Percentiles rank a stretch among this genome's conserved stretches.
Conservation (phyloP, 2,113 vertebrate species). For the Leucopsar rothschildi region DNA sequence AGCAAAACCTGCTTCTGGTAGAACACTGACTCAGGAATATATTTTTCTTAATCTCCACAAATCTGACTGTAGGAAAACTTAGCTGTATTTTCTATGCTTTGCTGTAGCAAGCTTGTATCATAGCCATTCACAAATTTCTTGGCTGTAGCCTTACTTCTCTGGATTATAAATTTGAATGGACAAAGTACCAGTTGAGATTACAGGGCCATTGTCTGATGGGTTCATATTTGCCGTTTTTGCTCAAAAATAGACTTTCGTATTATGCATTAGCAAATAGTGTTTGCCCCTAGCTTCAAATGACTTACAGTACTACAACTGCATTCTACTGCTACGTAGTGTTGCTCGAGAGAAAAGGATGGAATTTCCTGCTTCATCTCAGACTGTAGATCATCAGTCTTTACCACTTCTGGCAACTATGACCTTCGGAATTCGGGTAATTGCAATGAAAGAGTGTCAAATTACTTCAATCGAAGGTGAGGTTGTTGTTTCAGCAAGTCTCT, state of each 20-base stretch:
- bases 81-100: not conserved
- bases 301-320: not conserved
- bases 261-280: not conserved
- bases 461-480: constrained; percentile 28
- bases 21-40: not conserved
- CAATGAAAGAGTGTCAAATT: not conserved
- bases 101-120: not conserved
- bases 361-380: constrained; percentile 10
- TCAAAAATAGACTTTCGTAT: constrained; percentile 8
- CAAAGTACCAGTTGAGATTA: not conserved
- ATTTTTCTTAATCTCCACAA: not conserved
- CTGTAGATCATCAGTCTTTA: not conserved
- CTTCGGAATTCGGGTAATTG: constrained; percentile 1
- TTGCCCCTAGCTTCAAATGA: not conserved
- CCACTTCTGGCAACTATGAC: constrained; percentile 11
- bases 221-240: not conserved
- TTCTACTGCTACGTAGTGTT: not conserved
- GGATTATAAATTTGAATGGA: not conserved
- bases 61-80: not conserved
- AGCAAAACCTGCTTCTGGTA: not conserved
- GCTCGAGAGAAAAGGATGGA: not conserved
- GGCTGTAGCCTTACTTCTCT: not conserved
- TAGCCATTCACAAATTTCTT: not conserved
- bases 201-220: not conserved
- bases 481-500: constrained; percentile 18